phyloP scores from a whole-genome alignment of 2,888 invertebrate species.

The Cistogaster globosa region DNA sequence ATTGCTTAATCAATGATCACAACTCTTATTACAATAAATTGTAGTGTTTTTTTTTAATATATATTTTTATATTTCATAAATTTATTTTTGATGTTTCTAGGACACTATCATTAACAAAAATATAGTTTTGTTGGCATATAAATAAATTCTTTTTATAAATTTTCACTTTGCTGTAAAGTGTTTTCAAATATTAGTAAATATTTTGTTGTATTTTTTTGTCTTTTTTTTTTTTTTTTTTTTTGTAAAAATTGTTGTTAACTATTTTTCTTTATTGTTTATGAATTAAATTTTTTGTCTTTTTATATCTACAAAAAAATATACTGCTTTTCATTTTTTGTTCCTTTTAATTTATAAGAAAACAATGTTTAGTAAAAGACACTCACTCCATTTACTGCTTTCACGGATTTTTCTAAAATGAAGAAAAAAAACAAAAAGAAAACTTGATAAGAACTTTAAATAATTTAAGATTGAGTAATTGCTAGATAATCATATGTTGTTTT shows the following conservation, averaged over 20 bases:
- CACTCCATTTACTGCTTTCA: slow-evolving; percentile 53
- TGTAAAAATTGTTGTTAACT: not conserved
- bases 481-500: too few relatives aligned
- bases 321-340: not conserved
- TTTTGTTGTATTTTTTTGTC: slow-evolving; percentile 26
- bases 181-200: slow-evolving; percentile 61
- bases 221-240: slow-evolving; percentile 11
- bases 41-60: slow-evolving; percentile 57
- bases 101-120: slow-evolving; percentile 39
- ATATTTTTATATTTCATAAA: slow-evolving; percentile 49
- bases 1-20: slow-evolving; percentile 83
- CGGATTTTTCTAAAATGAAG: slow-evolving; percentile 47
- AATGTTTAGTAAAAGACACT: slow-evolving; percentile 62
- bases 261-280: slow-evolving; percentile 2
- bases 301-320: not conserved
- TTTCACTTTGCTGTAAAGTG: slow-evolving; percentile 61
- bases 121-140: slow-evolving; percentile 50
- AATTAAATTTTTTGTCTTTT: slow-evolving; percentile 32
- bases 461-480: not conserved
- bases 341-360: slow-evolving; percentile 53
- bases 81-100: slow-evolving; percentile 32
- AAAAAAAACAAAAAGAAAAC: not conserved
- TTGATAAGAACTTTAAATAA: not conserved
- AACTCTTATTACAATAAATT: slow-evolving; percentile 80
- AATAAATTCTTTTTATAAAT: slow-evolving; percentile 47